Conservation (phyloP, 1,140 invertebrate genomes). For the Halotydeus destructor region DNA sequence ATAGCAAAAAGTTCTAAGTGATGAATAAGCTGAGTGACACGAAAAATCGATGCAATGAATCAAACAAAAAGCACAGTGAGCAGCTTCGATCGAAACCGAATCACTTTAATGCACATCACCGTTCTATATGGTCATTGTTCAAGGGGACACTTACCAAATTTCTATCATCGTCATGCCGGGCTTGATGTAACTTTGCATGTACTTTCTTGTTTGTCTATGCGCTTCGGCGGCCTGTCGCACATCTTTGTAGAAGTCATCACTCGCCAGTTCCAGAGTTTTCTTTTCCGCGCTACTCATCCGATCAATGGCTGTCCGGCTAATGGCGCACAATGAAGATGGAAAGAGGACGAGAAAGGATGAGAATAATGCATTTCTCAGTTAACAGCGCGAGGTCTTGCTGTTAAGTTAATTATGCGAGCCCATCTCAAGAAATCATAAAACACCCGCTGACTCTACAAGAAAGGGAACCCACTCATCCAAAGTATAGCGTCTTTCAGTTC, state of each 20-base stretch:
- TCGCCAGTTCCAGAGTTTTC: conserved; percentile 33
- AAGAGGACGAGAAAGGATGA: background rate
- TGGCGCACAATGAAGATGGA: background rate
- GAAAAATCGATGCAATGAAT: background rate
- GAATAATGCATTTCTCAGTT: background rate
- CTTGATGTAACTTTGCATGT: conserved; percentile 76
- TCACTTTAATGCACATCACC: background rate
- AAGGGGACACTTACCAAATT: conserved; percentile 46
- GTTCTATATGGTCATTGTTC: background rate
- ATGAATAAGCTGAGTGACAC: background rate
- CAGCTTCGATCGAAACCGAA: no score
- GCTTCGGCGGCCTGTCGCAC: conserved; percentile 87
- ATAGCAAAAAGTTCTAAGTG: background rate
- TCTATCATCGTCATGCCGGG: conserved; percentile 98
- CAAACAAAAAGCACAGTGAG: no score
- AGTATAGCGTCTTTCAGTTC: no score
- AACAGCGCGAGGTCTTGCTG: no score
- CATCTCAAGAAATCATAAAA: no score
- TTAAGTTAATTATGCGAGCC: no score
- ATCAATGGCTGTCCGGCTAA: conserved; percentile 58
- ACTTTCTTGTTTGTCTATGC: conserved; percentile 76
- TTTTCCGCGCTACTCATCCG: conserved; percentile 79
- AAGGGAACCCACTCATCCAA: no score
- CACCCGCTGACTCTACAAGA: no score
- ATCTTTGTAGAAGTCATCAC: conserved; percentile 73